Base-by-base conservation (phyloP, 2,888 invertebrate genomes). In the Meteorus cinctellus region DNA sequence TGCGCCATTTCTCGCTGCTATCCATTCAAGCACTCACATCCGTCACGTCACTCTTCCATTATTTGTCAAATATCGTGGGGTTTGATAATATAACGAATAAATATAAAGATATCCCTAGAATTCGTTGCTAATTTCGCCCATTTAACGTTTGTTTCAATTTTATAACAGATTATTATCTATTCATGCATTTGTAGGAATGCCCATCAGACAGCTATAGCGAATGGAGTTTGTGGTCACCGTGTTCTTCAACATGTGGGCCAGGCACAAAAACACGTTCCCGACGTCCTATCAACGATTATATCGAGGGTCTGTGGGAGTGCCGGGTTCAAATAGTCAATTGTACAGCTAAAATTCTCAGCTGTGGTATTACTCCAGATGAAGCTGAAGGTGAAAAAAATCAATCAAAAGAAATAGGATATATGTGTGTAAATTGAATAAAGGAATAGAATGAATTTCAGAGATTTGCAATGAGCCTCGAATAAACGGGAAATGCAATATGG, bases 141-240 rank as follows among this genome's bases (percentile, higher is more conserved):
- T 29, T 31, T 27, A 34, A 24, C 24, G 34, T 66, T 65, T 36
- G 67, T 70, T 29, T 12, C 1, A 55, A 2, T 5, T 55, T 55
- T 24, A 19, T 24, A 19, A 8, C 66, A 59, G 14, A 69, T 48
- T 29, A 62, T 34, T 51, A 65, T 63, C 62, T 36, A 19, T 31
- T 14, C 8, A 34, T 41, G n/a, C 16, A 62, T 62, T n/a, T 55
- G 19, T 75, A 90, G 90, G 87, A 86, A 59, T 90, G 90, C 77
- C 90, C 91, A 0, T 79, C 81, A 60, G 92, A 93, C 69, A 90
- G 89, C 19, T 91, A 92, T 75, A 91, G 91, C 1, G 87, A 89
- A 24, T 98, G 98, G 98, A 94, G 96, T 77, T 94, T 95, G 81
- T 98, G 97, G 97, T 95, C 96, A 74, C 95, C 97, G 0, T 98